Conservation (phyloP, 2,797 vertebrate species). For the Setipinna tenuifilis region DNA sequence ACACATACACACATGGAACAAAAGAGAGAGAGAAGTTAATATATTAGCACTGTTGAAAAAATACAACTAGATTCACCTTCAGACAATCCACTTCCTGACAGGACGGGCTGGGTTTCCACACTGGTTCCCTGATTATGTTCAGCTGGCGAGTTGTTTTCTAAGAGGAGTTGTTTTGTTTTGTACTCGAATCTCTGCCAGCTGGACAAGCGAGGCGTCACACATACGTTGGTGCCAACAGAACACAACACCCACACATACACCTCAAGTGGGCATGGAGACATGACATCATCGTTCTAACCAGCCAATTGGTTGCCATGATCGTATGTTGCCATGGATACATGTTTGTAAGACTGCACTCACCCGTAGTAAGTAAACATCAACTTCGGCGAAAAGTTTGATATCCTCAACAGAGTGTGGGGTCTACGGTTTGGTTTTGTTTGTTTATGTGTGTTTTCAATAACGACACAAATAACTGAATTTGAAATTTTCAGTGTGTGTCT, state of each 20-base stretch:
- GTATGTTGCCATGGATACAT: slow-evolving; percentile 48
- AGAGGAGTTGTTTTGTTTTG: slow-evolving; percentile 55
- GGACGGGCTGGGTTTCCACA: slow-evolving; percentile 14
- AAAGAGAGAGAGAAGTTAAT: slow-evolving; percentile 24
- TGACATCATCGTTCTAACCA: slow-evolving; percentile 51
- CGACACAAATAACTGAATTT: slow-evolving; percentile 26
- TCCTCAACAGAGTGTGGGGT: slow-evolving; percentile 23
- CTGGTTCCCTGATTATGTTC: neutral
- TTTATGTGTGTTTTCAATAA: slow-evolving; percentile 41
- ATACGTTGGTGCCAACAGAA: slow-evolving; percentile 59
- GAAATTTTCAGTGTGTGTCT: neutral
- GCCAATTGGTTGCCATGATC: slow-evolving; percentile 38
- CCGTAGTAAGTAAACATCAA: slow-evolving; percentile 20
- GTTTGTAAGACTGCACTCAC: slow-evolving; percentile 37
- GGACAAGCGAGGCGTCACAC: slow-evolving; percentile 56
- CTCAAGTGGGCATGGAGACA: slow-evolving; percentile 56
- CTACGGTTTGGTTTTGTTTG: slow-evolving; percentile 38
- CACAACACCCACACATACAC: slow-evolving; percentile 52
- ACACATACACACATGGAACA: neutral
- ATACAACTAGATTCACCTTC: neutral
- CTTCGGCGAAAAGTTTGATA: slow-evolving; percentile 25
- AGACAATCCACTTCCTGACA: neutral
- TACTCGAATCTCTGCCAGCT: slow-evolving; percentile 55
- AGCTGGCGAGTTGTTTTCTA: slow-evolving; percentile 50
- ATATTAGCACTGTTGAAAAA: neutral